phyloP scores from a whole-genome alignment of 2,888 invertebrate species.

The Papilio demoleus region DNA sequence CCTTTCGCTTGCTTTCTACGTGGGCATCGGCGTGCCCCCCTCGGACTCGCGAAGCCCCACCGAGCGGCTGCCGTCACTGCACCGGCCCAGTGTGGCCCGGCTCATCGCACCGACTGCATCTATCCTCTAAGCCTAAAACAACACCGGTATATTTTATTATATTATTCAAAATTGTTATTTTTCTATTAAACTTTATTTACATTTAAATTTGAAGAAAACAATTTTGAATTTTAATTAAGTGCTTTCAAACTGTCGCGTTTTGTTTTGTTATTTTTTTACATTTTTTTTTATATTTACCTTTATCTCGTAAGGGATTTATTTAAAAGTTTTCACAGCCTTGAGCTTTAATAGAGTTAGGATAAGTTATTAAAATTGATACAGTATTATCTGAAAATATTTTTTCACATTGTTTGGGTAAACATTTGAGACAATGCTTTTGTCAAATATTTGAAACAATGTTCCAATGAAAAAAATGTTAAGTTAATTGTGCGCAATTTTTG shows the following conservation, averaged over 20 bases:
- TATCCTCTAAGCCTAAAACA: conserved; percentile 21
- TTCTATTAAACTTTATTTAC: neutral
- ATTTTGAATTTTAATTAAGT: conserved; percentile 7
- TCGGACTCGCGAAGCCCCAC: conserved; percentile 14
- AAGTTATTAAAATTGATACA: conserved; percentile 15
- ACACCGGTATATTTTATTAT: conserved; percentile 17
- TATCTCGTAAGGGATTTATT: neutral
- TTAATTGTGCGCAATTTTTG: conserved; percentile 70
- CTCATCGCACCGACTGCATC: conserved; percentile 19
- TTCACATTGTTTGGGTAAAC: conserved; percentile 46
- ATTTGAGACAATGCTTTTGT: conserved; percentile 60
- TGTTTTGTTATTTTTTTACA: neutral
- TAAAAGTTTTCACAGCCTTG: conserved; percentile 17
- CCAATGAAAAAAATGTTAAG: conserved; percentile 62
- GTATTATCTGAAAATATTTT: conserved; percentile 28
- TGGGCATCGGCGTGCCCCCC: conserved; percentile 26
- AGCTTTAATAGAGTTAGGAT: conserved; percentile 6
- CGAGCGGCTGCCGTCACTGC: neutral
- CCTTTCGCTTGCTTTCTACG: conserved; percentile 40
- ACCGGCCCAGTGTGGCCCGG: conserved; percentile 29
- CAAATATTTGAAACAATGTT: conserved; percentile 64
- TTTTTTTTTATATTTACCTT: neutral
- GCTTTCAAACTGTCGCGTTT: conserved; percentile 22
- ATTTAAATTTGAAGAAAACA: neutral
- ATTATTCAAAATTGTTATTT: conserved; percentile 18